Percentiles rank a stretch among this genome's conserved stretches.
Evolutionary conservation across 2,797 vertebrate species (phyloP).

Genomic region (Craterocephalus amniculus): DNA sequence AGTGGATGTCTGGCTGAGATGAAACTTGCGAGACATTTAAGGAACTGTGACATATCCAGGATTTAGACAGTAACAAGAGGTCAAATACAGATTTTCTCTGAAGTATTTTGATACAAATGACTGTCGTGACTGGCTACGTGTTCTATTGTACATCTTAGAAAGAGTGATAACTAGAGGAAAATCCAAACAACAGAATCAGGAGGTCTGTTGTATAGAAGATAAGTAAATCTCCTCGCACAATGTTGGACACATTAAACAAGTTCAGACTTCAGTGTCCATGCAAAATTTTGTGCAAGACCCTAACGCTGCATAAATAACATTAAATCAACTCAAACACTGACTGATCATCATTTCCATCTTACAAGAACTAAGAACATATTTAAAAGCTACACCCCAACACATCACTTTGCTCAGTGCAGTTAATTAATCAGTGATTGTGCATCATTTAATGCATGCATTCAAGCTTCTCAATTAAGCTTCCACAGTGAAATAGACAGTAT

Average conservation of each 20-base stretch:
- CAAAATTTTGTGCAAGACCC: not conserved
- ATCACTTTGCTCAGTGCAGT: conserved; percentile 17
- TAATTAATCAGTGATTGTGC: conserved; percentile 43
- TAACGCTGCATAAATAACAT: not conserved
- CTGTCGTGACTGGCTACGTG: not conserved
- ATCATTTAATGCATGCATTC: conserved; percentile 19
- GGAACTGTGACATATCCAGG: not conserved
- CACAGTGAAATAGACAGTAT: conserved; percentile 20
- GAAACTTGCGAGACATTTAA: not conserved
- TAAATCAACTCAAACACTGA: not conserved
- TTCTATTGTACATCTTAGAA: not conserved
- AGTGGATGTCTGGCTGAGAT: conserved; percentile 6
- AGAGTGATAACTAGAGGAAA: too few relatives aligned
- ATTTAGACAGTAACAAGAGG: not conserved
- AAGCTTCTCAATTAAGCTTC: conserved; percentile 3
- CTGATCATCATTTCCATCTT: not conserved
- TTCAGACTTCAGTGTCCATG: not conserved
- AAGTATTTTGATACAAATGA: too few relatives aligned
- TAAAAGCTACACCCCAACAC: conserved; percentile 11
- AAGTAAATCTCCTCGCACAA: not conserved
- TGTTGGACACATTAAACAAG: not conserved
- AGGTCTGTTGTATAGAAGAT: not conserved
- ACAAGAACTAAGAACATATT: conserved; percentile 18
- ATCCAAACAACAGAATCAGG: too few relatives aligned
- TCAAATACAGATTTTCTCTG: conserved; percentile 8